Conservation (phyloP, 2,797 vertebrate species). For the Champsocephalus gunnari region DNA sequence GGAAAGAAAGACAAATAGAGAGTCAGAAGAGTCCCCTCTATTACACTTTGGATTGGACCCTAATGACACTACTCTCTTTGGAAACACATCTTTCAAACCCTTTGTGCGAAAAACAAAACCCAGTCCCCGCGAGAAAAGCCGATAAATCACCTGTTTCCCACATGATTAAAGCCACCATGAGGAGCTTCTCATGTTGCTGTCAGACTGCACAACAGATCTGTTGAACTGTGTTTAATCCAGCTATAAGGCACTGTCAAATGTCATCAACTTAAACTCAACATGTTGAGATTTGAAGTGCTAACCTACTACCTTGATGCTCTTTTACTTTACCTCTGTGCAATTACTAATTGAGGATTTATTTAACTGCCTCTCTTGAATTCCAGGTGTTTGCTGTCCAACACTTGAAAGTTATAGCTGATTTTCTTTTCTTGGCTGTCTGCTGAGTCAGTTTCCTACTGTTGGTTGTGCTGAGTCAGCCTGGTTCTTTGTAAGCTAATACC, state of each 20-base stretch:
- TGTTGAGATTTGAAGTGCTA: background rate
- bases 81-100: background rate
- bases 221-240: background rate
- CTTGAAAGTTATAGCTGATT: too few relatives aligned
- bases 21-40: constrained; percentile 19
- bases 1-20: background rate
- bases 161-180: background rate
- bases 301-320: background rate
- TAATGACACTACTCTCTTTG: constrained; percentile 21
- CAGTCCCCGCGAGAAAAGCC: background rate
- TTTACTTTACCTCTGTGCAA: background rate
- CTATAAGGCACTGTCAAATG: background rate
- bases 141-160: background rate
- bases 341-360: background rate
- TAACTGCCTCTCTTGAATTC: background rate
- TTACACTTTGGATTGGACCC: constrained; percentile 29
- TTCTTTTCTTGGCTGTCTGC: background rate
- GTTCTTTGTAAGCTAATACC: too few relatives aligned
- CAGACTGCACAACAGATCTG: background rate
- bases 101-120: background rate
- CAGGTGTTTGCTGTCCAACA: too few relatives aligned
- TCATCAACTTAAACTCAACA: background rate
- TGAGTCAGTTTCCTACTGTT: background rate
- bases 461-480: background rate
- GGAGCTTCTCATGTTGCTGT: background rate